Percentiles rank a stretch among this genome's conserved stretches.
phyloP scores from a whole-genome alignment of 1,140 invertebrate genomes.

The Conus betulinus region DNA sequence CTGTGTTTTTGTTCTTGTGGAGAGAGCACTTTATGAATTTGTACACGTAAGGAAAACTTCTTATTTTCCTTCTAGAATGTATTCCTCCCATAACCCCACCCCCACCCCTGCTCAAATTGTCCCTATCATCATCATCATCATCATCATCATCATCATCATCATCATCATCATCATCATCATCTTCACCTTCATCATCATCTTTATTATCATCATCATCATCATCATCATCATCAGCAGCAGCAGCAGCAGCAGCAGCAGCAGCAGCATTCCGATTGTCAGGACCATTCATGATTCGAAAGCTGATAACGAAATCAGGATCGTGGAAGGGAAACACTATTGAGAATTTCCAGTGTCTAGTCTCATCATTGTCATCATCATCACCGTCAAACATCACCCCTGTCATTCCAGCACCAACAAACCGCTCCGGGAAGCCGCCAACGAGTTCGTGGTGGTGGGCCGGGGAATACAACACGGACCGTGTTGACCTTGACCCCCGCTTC shows the following conservation, averaged over 20 bases:
- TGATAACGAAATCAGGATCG: no score
- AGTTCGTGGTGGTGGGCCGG: constrained; percentile 44
- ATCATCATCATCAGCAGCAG: not conserved
- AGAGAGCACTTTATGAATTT: no score
- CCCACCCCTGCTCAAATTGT: not conserved
- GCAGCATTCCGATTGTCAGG: no score
- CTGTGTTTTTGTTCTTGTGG: no score
- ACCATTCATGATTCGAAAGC: no score
- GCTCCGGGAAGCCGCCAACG: not conserved
- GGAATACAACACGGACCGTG: constrained; percentile 32
- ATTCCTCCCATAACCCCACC: no score
- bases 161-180: not conserved
- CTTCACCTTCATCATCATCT: not conserved
- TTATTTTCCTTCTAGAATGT: no score
- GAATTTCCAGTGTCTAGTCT: not conserved
- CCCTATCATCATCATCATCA: not conserved
- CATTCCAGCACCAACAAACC: not conserved
- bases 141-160: not conserved
- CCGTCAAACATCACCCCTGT: not conserved
- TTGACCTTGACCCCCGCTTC: constrained; percentile 33
- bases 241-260: not conserved
- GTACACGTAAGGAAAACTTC: no score
- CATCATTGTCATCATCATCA: not conserved
- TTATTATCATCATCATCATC: not conserved
- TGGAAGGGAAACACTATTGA: no score